These are phyloP conservation scores for Psilopogon haemacephalus DNA, from an alignment of 2,113 vertebrate species.

Conservation along the genomic window DNA sequence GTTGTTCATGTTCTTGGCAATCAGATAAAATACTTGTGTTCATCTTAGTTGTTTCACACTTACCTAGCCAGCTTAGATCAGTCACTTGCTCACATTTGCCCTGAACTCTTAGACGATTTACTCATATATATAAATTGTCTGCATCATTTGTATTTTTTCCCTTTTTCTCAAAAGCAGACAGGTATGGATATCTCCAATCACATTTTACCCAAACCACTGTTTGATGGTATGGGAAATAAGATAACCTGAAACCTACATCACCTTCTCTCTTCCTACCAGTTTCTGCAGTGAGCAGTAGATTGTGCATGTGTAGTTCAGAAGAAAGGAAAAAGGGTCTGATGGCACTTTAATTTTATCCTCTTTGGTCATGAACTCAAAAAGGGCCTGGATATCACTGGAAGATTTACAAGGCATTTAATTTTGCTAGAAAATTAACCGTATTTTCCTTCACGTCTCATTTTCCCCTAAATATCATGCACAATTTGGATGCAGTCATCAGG, in stretches of 20 bases:
- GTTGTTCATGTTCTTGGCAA: not conserved
- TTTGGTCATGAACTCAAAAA: not conserved
- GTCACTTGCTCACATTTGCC: not conserved
- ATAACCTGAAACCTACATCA: not conserved
- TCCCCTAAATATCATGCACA: not conserved
- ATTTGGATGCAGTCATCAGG: slow-evolving; percentile 11
- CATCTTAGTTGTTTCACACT: not conserved
- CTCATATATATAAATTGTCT: not conserved
- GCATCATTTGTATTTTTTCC: not conserved
- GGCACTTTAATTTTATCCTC: not conserved
- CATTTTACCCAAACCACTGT: not conserved
- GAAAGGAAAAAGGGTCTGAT: not conserved
- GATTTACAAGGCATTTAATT: not conserved
- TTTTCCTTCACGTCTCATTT: not conserved
- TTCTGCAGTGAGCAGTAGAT: not conserved
- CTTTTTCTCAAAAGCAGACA: not conserved
- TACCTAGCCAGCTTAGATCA: not conserved
- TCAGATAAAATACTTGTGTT: slow-evolving; percentile 10
- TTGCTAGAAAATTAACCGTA: not conserved
- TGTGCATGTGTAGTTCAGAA: accelerated
- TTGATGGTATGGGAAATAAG: not conserved
- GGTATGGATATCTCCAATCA: not conserved
- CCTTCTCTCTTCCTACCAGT: not conserved
- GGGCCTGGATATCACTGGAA: not conserved
- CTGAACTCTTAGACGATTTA: not conserved